phyloP scores from a whole-genome alignment of 1,140 invertebrate genomes.

The Diplogasteroides magnus region DNA sequence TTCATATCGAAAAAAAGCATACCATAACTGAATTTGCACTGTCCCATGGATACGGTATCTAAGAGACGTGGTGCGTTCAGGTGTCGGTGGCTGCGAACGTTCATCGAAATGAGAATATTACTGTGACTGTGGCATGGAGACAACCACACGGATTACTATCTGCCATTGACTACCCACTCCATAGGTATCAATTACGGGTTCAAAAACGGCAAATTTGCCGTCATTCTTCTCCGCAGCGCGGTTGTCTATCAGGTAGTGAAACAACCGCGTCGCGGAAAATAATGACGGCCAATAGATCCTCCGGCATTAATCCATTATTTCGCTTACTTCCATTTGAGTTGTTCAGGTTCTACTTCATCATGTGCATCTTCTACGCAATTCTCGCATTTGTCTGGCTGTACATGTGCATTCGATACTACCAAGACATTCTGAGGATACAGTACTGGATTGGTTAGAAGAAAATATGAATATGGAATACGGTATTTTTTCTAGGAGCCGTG shows the following conservation, averaged over 20 bases:
- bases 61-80: too few species aligned
- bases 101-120: slow-evolving; percentile 37
- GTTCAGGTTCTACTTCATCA: slow-evolving; percentile 74
- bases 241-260: not conserved
- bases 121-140: slow-evolving; percentile 51
- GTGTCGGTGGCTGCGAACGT: too few species aligned
- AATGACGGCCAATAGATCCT: not conserved
- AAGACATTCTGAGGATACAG: slow-evolving; percentile 82
- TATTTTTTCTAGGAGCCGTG: slow-evolving; percentile 37
- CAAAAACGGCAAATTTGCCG: too few species aligned
- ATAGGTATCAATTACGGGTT: slow-evolving; percentile 25
- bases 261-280: not conserved
- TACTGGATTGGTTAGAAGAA: slow-evolving; percentile 71
- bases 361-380: slow-evolving; percentile 79
- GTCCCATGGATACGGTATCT: too few species aligned
- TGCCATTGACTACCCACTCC: slow-evolving; percentile 51
- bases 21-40: too few species aligned
- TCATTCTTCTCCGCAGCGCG: too few species aligned
- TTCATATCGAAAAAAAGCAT: slow-evolving; percentile 9
- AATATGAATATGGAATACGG: not conserved
- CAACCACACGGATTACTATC: slow-evolving; percentile 48
- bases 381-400: slow-evolving; percentile 77
- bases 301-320: not conserved
- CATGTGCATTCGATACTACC: slow-evolving; percentile 70
- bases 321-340: not conserved